A percentile compares a stretch with the other conserved stretches of the same genome.
Conservation (phyloP, 2,113 vertebrate species). For the Alaudala cheleensis region DNA sequence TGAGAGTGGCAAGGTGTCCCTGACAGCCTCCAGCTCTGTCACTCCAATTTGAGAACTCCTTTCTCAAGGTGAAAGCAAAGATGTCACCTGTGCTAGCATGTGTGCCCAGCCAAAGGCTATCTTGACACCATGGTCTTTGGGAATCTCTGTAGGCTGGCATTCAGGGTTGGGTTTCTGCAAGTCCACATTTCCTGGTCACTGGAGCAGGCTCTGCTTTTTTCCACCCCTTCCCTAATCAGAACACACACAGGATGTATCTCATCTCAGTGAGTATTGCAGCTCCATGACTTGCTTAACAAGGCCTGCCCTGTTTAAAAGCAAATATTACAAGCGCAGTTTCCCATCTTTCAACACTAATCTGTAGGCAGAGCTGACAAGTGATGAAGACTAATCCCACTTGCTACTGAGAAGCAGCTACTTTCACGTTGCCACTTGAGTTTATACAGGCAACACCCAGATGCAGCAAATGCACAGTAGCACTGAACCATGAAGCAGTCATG, state of each 20-base stretch:
- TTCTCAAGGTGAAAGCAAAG: not conserved
- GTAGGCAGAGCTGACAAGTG: not conserved
- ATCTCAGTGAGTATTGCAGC: not conserved
- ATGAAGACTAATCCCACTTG: not conserved
- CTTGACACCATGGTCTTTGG: not conserved
- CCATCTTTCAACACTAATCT: not conserved
- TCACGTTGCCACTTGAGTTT: not conserved
- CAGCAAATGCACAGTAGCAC: not conserved
- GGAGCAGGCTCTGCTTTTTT: not conserved
- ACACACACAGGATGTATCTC: not conserved
- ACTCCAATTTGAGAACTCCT: not conserved
- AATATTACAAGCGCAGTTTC: not conserved
- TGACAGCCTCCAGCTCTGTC: not conserved
- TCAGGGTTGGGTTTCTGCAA: not conserved
- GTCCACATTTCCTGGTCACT: not conserved
- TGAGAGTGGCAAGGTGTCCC: accelerated
- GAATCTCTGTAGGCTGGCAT: not conserved
- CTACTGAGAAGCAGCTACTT: not conserved
- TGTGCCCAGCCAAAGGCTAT: not conserved
- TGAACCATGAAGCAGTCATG: not conserved
- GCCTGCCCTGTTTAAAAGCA: conserved; percentile 6
- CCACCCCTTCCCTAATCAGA: not conserved
- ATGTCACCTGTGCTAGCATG: accelerated
- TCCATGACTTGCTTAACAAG: not conserved
- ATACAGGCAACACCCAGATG: not conserved